These are phyloP conservation scores for Bombus picipes DNA, from an alignment of 1,140 invertebrate genomes.

Conservation along the genomic window DNA sequence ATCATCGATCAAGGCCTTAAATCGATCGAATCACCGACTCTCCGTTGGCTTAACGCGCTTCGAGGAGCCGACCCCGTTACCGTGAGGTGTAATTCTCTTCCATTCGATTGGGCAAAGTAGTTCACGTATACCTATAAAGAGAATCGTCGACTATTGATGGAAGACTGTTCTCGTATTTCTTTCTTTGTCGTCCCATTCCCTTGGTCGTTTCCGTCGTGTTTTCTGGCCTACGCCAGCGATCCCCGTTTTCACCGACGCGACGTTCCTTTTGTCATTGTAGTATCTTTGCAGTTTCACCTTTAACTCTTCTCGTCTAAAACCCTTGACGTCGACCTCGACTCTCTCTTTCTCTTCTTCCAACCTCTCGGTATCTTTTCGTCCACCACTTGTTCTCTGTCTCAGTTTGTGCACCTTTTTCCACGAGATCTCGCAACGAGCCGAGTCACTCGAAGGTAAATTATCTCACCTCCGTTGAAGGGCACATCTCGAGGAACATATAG, in stretches of 20 bases:
- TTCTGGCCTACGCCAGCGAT: not conserved
- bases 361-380: not conserved
- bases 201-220: not conserved
- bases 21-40: slow-evolving; percentile 44
- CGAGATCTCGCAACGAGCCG: slow-evolving; percentile 41
- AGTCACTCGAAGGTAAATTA: slow-evolving; percentile 59
- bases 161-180: slow-evolving; percentile 7
- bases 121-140: slow-evolving; percentile 31
- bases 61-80: not conserved
- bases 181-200: not conserved
- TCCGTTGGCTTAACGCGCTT: slow-evolving; percentile 22
- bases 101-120: slow-evolving; percentile 49
- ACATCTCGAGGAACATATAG: slow-evolving; percentile 29
- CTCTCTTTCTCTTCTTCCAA: not conserved
- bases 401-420: slow-evolving; percentile 15
- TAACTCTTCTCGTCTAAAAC: slow-evolving; percentile 22
- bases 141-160: slow-evolving; percentile 46
- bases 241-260: not conserved
- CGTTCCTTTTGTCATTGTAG: slow-evolving; percentile 32
- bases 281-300: slow-evolving; percentile 57
- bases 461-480: slow-evolving; percentile 36
- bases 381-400: not conserved
- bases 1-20: slow-evolving; percentile 53
- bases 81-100: slow-evolving; percentile 41
- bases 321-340: slow-evolving; percentile 1